Conservation (phyloP, 2,113 vertebrate genomes). For the Pygoscelis adeliae region DNA sequence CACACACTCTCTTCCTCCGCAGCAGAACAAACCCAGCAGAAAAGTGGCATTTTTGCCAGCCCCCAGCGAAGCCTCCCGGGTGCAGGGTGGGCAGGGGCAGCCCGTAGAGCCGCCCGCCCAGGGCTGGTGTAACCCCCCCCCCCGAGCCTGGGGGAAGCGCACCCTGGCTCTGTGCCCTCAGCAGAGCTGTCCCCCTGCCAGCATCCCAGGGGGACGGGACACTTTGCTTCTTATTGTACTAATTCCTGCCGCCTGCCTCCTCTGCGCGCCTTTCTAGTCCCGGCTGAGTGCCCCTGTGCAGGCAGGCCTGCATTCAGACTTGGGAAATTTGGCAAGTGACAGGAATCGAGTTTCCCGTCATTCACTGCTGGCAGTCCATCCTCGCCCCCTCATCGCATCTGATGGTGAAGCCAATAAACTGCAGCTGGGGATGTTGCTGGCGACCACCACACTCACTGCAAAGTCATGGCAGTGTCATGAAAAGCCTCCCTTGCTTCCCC, state of each 20-base stretch:
- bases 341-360: background rate
- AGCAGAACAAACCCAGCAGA: background rate
- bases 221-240: background rate
- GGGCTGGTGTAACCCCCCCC: background rate
- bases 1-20: background rate
- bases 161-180: fast-evolving
- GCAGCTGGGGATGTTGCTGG: background rate
- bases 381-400: fast-evolving
- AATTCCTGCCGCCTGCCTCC: background rate
- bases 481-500: background rate
- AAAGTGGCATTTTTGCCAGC: background rate
- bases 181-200: background rate
- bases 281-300: fast-evolving
- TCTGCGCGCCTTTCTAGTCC: background rate
- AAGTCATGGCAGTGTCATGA: background rate
- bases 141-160: fast-evolving
- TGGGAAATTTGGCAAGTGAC: background rate
- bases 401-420: background rate
- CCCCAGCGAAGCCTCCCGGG: background rate
- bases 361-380: background rate
- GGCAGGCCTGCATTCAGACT: background rate
- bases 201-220: fast-evolving
- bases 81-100: background rate
- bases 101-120: fast-evolving
- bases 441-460: background rate